Evolutionary conservation across 1,140 invertebrate genomes (phyloP).

Genomic region (Tetragnatha versicolor): DNA sequence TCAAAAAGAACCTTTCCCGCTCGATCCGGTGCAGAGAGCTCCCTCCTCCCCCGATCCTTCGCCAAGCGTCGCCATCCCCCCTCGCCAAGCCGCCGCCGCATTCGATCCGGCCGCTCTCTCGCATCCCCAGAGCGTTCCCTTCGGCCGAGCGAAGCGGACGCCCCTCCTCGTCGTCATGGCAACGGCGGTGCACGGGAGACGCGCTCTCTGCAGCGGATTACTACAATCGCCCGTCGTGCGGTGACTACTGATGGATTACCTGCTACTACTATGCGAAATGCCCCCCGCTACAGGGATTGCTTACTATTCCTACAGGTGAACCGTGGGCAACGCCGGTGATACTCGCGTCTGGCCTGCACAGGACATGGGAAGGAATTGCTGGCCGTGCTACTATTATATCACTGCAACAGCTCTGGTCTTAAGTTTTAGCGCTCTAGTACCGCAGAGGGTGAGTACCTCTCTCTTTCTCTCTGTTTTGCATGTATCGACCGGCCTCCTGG

Average conservation of each 20-base stretch:
- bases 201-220: conserved; percentile 25
- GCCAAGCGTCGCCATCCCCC: conserved; percentile 5
- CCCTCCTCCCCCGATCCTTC: too few relatives aligned
- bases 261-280: too few relatives aligned
- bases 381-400: conserved; percentile 25
- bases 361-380: conserved; percentile 48
- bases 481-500: too few relatives aligned
- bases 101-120: conserved; percentile 33
- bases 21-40: too few relatives aligned
- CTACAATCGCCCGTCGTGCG: too few relatives aligned
- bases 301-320: conserved; percentile 50
- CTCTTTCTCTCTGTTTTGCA: background rate
- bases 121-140: conserved; percentile 30
- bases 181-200: conserved; percentile 50
- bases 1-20: too few relatives aligned
- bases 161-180: conserved; percentile 28
- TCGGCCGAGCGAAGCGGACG: conserved; percentile 46
- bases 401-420: conserved; percentile 50
- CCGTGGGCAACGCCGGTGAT: conserved; percentile 26
- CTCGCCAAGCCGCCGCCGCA: conserved; percentile 38
- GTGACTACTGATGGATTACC: too few relatives aligned
- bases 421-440: conserved; percentile 7
- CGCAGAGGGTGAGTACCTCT: conserved; percentile 22
- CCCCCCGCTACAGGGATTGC: too few relatives aligned
- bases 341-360: conserved; percentile 35